Base-by-base conservation (phyloP, 2,797 vertebrate species). In the Thalassophryne amazonica region DNA sequence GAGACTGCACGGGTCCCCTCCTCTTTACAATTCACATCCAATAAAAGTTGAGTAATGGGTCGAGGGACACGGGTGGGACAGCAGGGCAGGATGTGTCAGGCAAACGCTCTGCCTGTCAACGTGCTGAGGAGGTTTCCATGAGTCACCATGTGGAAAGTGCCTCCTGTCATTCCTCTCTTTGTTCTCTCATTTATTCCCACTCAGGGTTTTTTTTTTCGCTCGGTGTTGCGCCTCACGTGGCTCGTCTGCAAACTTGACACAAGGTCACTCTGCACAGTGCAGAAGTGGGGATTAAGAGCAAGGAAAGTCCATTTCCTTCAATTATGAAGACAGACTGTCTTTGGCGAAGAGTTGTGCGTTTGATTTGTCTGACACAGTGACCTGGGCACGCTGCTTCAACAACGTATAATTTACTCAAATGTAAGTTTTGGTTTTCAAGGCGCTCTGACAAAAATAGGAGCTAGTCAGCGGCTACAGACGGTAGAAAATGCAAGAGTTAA, bases 41-140 rank as follows among this genome's bases (percentile, higher is more conserved):
- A 82, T 85, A 79, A 85, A 84, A 74, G 73, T 81, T 78, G 78
- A 83, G 69, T 68, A 81, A 84, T 54, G 77, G 54, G 54, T 70
- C 6, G 16, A 38, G 51, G 64, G 32, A 46, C 56, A 63, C 13
- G 53, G 57, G 69, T 48, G 72, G 69, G 66, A 56, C 53, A 24
- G 38, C 38, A 11, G 54, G 52, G 48, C 61, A 34, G 51, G 49
- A 63, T 17, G 35, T 10, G 37, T 56, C 31, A 33, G 52, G 46
- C 33, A 11, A 49, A 66, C 6, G 15, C 55, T 64, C 66, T 7
- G 51, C 45, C 55, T 39, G 49, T 52, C 58, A 30, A 49, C n/a
- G 11, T 36, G 48, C 63, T 20, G 31, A 64, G 43, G 51, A 74
- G 59, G 59, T 80, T 83, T 84, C 84, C 80, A 74, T 85, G 84